Evolutionary conservation across 1,140 invertebrate genomes (phyloP).

Genomic region (Nymphalis io): DNA sequence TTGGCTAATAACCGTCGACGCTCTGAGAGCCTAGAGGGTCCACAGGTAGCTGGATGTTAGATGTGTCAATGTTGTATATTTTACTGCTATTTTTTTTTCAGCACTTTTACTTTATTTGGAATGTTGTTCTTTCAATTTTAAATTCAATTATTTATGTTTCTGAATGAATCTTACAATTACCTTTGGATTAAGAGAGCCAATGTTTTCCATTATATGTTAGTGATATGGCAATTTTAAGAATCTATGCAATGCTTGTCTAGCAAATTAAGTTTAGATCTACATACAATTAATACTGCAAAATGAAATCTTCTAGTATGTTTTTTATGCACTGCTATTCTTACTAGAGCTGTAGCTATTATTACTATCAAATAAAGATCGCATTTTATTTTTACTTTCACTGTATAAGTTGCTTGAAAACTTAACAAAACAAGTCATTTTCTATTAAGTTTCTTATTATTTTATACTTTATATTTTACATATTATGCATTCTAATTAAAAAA

Average conservation of each 20-base stretch:
- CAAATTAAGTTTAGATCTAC: not conserved
- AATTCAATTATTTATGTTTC: not conserved
- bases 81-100: slow-evolving; percentile 20
- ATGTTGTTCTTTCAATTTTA: not conserved
- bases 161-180: not conserved
- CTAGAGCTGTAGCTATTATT: not conserved
- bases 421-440: not conserved
- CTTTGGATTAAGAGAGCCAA: too few relatives aligned
- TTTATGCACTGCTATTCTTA: slow-evolving; percentile 9
- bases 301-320: not conserved
- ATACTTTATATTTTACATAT: not conserved
- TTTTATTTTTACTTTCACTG: not conserved
- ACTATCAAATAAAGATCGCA: not conserved
- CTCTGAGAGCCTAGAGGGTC: slow-evolving; percentile 83
- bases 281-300: not conserved
- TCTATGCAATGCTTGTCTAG: not conserved
- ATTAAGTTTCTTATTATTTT: not conserved
- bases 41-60: slow-evolving; percentile 68
- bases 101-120: slow-evolving; percentile 11
- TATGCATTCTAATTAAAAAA: not conserved
- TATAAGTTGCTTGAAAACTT: not conserved
- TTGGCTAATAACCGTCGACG: slow-evolving; percentile 78
- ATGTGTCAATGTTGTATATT: slow-evolving; percentile 33
- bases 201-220: too few relatives aligned
- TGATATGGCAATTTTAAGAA: too few relatives aligned